Evolutionary conservation across 2,113 vertebrate species (phyloP), one percentile per base, ranked within the genome.

Genomic region (Otis tarda): DNA sequence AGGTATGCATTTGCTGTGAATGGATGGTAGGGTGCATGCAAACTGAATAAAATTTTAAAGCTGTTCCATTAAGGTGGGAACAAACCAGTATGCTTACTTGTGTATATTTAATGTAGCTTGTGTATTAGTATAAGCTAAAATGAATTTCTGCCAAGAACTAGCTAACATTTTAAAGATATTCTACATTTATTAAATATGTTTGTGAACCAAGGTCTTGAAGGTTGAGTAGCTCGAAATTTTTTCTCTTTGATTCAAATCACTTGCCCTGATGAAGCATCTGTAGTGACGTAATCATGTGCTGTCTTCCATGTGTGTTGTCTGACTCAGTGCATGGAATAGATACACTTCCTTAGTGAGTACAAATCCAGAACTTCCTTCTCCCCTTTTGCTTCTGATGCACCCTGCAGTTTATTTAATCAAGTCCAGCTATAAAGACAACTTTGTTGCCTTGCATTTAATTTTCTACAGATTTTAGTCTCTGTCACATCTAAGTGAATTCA

Each of bases 251-350:
- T 67, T 22, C 12, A 61, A 69, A 78, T 87, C 23, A 37, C 20
- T 74, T 53, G 31, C 17, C 60, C n/a, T 74, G 53, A 3, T 70
- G 82, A 70, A 47, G 24, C 59, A 52, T 23, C 30, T 78, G 19
- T 28, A 39, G 59, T 57, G 60, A 67, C 19, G 4, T 25, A 43
- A 43, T 45, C 4, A 0, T 35, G 55, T 50, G 55, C 45, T 52
- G 1, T 24, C 21, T 53, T 56, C 50, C 16, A 2, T 2, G 0
- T 18, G 31, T 30, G 8, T 33, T 64, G 6, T 37, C 41, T 28
- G 27, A 67, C n/a, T 71, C n/a, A 5, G 0, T 25, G 21, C 23
- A 31, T 7, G 43, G n/a, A 57, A 56, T 3, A 43, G 56, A 45
- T 47, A 9, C 16, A 19, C 12, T 39, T n/a, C 41, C 68, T 47